Percentiles rank a stretch among this genome's conserved stretches.
Evolutionary conservation across 2,797 vertebrate genomes (phyloP).

Genomic region (Myotis findleyi): DNA sequence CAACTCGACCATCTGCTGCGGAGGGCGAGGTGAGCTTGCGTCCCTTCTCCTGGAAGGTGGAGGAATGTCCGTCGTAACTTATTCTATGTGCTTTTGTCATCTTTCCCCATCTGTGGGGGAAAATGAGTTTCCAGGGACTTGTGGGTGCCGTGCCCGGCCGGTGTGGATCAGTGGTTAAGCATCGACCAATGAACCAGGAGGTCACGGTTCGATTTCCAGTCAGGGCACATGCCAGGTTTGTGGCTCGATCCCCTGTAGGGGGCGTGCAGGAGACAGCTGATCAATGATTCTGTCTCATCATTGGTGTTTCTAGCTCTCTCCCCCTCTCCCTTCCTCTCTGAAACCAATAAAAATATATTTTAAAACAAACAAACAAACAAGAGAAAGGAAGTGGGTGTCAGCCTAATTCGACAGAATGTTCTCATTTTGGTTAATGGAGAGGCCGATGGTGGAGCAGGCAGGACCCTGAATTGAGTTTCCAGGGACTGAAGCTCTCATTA

Average conservation of each 20-base stretch:
- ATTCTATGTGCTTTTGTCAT: not conserved
- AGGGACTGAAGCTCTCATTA: not conserved
- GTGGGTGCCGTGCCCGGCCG: too few relatives aligned
- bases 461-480: not conserved
- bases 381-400: not conserved
- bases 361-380: too few relatives aligned
- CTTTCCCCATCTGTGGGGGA: not conserved
- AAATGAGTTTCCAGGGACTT: not conserved
- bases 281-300: too few relatives aligned
- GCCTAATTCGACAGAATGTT: not conserved
- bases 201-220: too few relatives aligned
- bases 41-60: not conserved
- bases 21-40: slow-evolving; percentile 72
- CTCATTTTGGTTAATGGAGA: not conserved
- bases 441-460: not conserved
- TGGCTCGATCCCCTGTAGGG: too few relatives aligned
- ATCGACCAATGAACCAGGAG: too few relatives aligned
- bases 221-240: too few relatives aligned
- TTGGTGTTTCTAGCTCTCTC: too few relatives aligned
- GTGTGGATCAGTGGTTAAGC: too few relatives aligned
- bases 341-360: too few relatives aligned
- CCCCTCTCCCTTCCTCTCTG: too few relatives aligned
- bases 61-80: not conserved
- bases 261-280: too few relatives aligned
- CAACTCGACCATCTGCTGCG: slow-evolving; percentile 55